These are phyloP conservation scores for Cairina moschata DNA, from an alignment of 2,113 vertebrate genomes.

Conservation along the genomic window DNA sequence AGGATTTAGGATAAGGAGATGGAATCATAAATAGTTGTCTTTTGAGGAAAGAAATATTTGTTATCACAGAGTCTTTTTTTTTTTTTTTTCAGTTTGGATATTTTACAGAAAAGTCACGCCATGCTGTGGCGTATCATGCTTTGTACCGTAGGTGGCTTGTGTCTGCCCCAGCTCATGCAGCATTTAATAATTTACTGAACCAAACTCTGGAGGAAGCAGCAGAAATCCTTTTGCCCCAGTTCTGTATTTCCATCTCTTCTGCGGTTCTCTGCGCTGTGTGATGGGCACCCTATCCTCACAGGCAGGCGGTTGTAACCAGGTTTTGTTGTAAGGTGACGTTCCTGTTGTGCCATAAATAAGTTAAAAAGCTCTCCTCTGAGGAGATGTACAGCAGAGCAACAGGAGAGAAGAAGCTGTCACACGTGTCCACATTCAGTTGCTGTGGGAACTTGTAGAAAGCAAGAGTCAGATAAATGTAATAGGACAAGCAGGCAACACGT, in stretches of 20 bases:
- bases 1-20: not conserved
- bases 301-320: not conserved
- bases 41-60: not conserved
- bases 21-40: not conserved
- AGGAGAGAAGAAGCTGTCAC: not conserved
- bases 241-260: not conserved
- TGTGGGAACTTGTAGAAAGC: not conserved
- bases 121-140: not conserved
- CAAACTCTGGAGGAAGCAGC: fast-evolving
- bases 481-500: not conserved
- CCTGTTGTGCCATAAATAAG: not conserved
- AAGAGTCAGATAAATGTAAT: not conserved
- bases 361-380: not conserved
- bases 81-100: not conserved
- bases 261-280: fast-evolving
- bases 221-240: fast-evolving
- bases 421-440: fast-evolving
- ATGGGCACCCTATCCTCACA: fast-evolving
- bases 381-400: not conserved
- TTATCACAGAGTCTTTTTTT: not conserved
- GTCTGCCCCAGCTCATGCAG: not conserved
- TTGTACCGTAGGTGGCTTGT: not conserved
- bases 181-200: not conserved
- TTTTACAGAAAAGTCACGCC: not conserved
- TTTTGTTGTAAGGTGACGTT: not conserved